These are phyloP conservation scores for Semotilus atromaculatus DNA, from an alignment of 2,797 vertebrate genomes.

Conservation along the genomic window DNA sequence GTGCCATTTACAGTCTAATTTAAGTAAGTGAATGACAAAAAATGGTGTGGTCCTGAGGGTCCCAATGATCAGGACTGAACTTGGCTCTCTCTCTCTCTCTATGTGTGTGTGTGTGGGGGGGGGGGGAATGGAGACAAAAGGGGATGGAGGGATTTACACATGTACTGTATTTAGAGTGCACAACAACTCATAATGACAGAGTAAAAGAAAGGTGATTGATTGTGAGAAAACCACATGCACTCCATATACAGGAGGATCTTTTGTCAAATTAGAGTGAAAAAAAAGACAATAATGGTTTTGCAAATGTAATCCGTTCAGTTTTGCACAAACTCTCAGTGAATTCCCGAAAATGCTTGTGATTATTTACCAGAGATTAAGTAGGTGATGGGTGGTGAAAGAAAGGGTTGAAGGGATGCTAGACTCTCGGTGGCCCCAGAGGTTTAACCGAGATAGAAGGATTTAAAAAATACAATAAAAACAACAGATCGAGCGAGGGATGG, in stretches of 20 bases:
- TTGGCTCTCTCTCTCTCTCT: neutral
- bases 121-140: constrained; percentile 43
- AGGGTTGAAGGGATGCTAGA: constrained; percentile 35
- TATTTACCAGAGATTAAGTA: neutral
- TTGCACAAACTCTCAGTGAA: neutral
- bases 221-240: neutral
- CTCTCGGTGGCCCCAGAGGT: constrained; percentile 29
- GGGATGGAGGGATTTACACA: constrained; percentile 66
- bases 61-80: constrained; percentile 55
- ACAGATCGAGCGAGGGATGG: constrained; percentile 48
- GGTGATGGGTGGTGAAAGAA: constrained; percentile 29
- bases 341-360: neutral
- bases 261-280: neutral
- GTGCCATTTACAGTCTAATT: neutral
- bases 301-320: neutral
- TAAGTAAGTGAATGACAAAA: constrained; percentile 43
- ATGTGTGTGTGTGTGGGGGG: no score
- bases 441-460: constrained; percentile 57
- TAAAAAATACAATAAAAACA: constrained; percentile 56
- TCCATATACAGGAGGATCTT: neutral
- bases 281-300: neutral
- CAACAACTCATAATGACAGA: constrained; percentile 62
- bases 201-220: constrained; percentile 22
- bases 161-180: constrained; percentile 61
- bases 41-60: constrained; percentile 62